phyloP scores from a whole-genome alignment of 2,888 invertebrate species.

The Melinaea marsaeus region DNA sequence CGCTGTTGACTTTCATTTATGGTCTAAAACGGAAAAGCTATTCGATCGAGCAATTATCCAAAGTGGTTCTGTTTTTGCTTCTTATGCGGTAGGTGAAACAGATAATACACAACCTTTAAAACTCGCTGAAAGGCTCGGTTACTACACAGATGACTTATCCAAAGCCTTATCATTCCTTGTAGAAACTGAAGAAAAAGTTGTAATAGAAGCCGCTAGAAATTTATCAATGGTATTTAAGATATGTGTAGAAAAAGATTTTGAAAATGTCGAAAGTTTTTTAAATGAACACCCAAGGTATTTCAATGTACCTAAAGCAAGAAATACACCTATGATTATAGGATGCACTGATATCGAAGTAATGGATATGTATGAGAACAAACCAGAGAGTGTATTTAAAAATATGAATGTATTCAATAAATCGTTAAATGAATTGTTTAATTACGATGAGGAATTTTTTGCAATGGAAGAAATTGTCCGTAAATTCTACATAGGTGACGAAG shows the following conservation, averaged over 20 bases:
- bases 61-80: conserved; percentile 34
- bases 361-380: too few species aligned
- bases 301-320: conserved; percentile 39
- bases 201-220: conserved; percentile 22
- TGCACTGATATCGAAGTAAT: conserved; percentile 42
- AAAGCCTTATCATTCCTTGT: conserved; percentile 35
- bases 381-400: conserved; percentile 19
- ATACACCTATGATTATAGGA: conserved; percentile 49
- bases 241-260: conserved; percentile 28
- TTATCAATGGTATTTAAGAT: conserved; percentile 20
- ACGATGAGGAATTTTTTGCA: conserved; percentile 33
- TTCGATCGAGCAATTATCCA: conserved; percentile 40
- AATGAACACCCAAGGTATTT: conserved; percentile 41
- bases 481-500: conserved; percentile 51
- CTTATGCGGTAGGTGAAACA: conserved; percentile 27
- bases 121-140: conserved; percentile 36
- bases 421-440: conserved; percentile 35
- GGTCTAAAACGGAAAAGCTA: conserved; percentile 36
- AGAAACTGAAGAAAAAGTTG: conserved; percentile 12
- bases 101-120: conserved; percentile 29
- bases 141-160: conserved; percentile 30
- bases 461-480: conserved; percentile 38
- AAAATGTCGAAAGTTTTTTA: conserved; percentile 33
- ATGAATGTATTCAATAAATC: conserved; percentile 27
- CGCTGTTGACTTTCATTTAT: conserved; percentile 39